Evolutionary conservation across 2,113 vertebrate species (phyloP).

Genomic region (Antechinus stuartii): DNA sequence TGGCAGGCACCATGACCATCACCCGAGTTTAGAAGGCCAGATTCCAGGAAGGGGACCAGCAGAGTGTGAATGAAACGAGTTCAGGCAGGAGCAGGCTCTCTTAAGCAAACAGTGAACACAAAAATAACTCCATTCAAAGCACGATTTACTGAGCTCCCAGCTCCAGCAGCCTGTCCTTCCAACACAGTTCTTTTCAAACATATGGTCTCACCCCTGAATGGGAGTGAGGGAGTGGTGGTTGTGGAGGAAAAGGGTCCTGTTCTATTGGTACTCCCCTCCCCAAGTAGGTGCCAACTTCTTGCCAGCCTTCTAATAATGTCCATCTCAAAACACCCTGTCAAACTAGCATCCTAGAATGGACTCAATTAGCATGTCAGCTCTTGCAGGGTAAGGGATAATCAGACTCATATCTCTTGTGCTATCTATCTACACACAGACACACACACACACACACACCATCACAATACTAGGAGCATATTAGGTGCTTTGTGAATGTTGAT

Average conservation of each 20-base stretch:
- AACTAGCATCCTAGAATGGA: neutral
- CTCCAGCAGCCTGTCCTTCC: neutral
- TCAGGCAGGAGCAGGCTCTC: conserved; percentile 51
- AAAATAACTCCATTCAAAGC: conserved; percentile 77
- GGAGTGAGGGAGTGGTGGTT: conserved; percentile 9
- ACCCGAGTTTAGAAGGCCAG: accelerated
- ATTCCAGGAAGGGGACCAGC: conserved; percentile 51
- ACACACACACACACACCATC: neutral
- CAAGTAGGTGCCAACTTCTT: neutral
- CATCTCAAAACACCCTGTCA: conserved; percentile 36
- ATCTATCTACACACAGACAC: neutral
- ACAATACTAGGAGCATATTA: neutral
- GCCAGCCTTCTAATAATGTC: neutral
- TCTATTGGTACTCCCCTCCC: conserved; percentile 37
- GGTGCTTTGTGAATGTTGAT: neutral
- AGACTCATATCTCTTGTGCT: neutral
- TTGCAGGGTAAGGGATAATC: neutral
- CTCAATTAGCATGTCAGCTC: neutral
- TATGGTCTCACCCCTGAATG: conserved; percentile 52
- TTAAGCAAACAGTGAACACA: conserved; percentile 55
- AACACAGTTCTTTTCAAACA: conserved; percentile 57
- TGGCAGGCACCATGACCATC: neutral
- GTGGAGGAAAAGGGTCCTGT: neutral
- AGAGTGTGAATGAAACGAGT: conserved; percentile 41
- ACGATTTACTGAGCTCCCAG: conserved; percentile 43